phyloP scores from a whole-genome alignment of 2,888 invertebrate genomes.

The Lampropteryx suffumata region DNA sequence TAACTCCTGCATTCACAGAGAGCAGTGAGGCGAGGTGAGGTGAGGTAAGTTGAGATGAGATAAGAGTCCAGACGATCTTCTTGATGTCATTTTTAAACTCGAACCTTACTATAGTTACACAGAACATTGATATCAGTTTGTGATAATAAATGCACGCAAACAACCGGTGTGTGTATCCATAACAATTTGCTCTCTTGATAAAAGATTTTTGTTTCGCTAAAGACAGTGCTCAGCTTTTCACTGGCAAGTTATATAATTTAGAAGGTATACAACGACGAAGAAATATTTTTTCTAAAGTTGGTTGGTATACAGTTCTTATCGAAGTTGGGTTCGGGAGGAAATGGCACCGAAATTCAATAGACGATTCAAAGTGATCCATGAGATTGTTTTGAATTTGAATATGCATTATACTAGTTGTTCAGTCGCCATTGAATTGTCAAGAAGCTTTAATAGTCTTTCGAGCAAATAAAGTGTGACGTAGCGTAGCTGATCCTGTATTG shows the following conservation, averaged over 20 bases:
- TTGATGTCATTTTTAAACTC: too few species aligned
- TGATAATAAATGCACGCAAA: conserved; percentile 42
- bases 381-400: too few species aligned
- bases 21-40: too few species aligned
- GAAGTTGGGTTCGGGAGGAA: too few species aligned
- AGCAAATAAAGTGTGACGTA: conserved; percentile 23
- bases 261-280: not conserved
- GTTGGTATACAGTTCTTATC: too few species aligned
- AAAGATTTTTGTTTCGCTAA: conserved; percentile 10
- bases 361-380: too few species aligned
- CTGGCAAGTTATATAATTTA: not conserved
- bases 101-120: too few species aligned
- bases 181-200: conserved; percentile 36
- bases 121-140: too few species aligned
- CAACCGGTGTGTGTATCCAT: conserved; percentile 37
- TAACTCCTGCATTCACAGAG: too few species aligned
- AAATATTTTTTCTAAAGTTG: not conserved
- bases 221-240: conserved; percentile 5
- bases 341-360: too few species aligned
- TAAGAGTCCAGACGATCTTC: too few species aligned
- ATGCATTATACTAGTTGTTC: not conserved
- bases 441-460: conserved; percentile 17
- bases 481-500: conserved; percentile 18
- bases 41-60: too few species aligned
- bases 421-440: not conserved